Percentiles rank a stretch among this genome's conserved stretches.
Evolutionary conservation across 2,797 vertebrate genomes (phyloP).

Genomic region (Mus caroli): DNA sequence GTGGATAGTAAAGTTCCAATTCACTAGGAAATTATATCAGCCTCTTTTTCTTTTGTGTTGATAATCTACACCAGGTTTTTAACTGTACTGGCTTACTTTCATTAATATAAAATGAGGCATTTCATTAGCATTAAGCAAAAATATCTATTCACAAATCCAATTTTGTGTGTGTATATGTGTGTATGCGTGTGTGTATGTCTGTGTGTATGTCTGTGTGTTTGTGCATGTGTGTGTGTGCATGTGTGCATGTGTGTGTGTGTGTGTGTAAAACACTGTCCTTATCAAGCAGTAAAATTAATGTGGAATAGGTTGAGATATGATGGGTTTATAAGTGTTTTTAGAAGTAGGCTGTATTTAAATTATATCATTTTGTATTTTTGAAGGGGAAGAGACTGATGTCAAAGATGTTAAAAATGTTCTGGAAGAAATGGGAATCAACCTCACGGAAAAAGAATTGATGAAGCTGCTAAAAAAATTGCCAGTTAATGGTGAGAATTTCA

Average conservation of each 20-base stretch:
- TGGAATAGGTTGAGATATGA: not conserved
- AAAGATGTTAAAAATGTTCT: not conserved
- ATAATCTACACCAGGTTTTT: not conserved
- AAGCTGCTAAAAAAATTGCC: slow-evolving; percentile 40
- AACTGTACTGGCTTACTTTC: slow-evolving; percentile 8
- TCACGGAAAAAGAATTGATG: slow-evolving; percentile 14
- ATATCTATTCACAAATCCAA: not conserved
- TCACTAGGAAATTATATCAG: not conserved
- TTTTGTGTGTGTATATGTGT: not conserved
- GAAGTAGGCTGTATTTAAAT: not conserved
- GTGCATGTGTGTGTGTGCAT: not conserved
- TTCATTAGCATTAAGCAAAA: slow-evolving; percentile 3
- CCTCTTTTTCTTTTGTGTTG: not conserved
- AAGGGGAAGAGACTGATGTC: not conserved
- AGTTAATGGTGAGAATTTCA: slow-evolving; percentile 47
- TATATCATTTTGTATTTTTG: not conserved
- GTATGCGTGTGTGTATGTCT: not conserved
- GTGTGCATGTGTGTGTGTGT: not conserved
- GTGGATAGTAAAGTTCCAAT: slow-evolving; percentile 15
- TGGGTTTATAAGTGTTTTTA: not conserved
- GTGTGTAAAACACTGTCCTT: not conserved
- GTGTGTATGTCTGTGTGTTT: no score
- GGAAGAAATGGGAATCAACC: not conserved
- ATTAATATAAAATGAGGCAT: not conserved
- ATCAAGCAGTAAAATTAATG: not conserved